A percentile compares a stretch with the other conserved stretches of the same genome.
Conservation (phyloP, 2,797 vertebrate genomes). For the Sphenodon punctatus region DNA sequence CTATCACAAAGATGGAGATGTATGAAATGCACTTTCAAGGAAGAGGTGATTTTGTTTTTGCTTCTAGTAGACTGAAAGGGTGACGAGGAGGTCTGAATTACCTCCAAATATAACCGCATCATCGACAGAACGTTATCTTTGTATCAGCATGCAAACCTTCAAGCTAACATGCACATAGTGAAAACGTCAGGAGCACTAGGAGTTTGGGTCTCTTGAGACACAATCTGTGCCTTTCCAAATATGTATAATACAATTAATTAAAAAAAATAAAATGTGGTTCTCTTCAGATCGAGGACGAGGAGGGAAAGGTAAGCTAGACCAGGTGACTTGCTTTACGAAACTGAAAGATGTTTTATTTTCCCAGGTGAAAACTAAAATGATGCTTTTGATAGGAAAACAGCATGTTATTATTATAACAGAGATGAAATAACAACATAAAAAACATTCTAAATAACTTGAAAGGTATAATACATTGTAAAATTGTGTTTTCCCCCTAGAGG, state of each 20-base stretch:
- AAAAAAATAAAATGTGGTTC: background rate
- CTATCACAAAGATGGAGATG: conserved; percentile 67
- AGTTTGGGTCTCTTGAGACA: background rate
- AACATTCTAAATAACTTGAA: background rate
- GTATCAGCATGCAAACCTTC: background rate
- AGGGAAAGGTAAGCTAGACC: background rate
- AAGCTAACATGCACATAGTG: background rate
- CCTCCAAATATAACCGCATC: conserved; percentile 17
- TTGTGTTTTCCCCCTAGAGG: background rate
- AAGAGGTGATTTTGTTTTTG: conserved; percentile 49
- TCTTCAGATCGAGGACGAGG: background rate
- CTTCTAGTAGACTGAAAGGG: background rate
- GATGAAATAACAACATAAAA: background rate
- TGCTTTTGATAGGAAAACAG: background rate
- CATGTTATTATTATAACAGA: no score
- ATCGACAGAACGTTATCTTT: background rate
- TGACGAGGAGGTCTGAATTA: background rate
- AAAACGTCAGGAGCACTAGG: background rate
- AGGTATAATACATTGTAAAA: background rate
- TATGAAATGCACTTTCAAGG: conserved; percentile 47
- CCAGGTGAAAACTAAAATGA: background rate
- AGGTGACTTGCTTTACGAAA: background rate
- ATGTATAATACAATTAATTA: no score
- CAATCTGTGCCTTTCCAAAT: background rate
- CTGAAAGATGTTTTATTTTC: background rate